Percentiles rank a stretch among this genome's conserved stretches.
These are phyloP conservation scores for Hirundo rustica DNA, from an alignment of 2,797 vertebrate genomes.

Conservation along the genomic window DNA sequence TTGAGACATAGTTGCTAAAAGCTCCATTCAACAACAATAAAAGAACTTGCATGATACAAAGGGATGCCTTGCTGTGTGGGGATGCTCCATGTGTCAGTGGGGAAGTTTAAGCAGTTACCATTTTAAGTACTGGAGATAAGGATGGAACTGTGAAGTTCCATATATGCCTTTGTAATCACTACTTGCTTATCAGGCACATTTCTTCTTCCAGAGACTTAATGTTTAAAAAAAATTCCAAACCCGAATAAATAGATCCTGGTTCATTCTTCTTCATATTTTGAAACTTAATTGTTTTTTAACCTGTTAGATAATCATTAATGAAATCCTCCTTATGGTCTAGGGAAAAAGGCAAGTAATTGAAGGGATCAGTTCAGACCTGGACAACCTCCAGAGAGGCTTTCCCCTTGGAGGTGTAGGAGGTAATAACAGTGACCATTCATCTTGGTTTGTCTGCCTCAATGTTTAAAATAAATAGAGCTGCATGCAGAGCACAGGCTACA, in stretches of 20 bases:
- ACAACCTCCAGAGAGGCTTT: neutral
- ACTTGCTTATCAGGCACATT: neutral
- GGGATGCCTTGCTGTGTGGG: neutral
- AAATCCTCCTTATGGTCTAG: neutral
- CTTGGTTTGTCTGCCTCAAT: neutral
- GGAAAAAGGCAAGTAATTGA: neutral
- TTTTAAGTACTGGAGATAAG: neutral
- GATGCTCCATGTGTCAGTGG: neutral
- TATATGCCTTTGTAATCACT: neutral
- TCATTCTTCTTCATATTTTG: neutral
- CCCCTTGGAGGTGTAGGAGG: neutral
- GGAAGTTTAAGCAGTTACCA: neutral
- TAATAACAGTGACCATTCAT: neutral
- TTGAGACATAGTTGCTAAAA: neutral
- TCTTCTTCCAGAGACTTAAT: neutral
- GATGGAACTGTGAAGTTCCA: neutral
- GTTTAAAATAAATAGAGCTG: neutral
- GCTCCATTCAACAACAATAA: neutral
- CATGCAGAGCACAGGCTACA: neutral
- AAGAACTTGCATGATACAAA: neutral
- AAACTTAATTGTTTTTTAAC: neutral
- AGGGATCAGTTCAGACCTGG: neutral
- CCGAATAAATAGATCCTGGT: neutral
- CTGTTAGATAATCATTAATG: neutral
- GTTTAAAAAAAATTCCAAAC: neutral